phyloP scores from a whole-genome alignment of 2,113 vertebrate species.

The Gadus chalcogrammus region DNA sequence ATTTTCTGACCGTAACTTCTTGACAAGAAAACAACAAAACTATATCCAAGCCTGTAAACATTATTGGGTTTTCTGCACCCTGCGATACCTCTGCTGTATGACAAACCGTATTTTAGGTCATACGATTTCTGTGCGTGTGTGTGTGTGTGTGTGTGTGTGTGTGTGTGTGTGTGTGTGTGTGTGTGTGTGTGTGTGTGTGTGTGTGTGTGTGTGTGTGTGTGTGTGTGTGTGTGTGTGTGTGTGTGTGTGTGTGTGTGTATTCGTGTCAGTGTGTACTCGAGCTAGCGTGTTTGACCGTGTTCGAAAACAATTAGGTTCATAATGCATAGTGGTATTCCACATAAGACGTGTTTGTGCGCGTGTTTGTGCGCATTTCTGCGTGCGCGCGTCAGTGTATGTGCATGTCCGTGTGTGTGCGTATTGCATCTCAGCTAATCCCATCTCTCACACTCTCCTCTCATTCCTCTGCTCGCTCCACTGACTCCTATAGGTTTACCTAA shows the following conservation, averaged over 20 bases:
- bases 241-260: not conserved
- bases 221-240: conserved; percentile 1
- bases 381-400: not conserved
- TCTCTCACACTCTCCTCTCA: conserved; percentile 28
- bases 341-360: conserved; percentile 27
- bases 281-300: not conserved
- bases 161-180: no score
- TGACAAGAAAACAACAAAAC: no score
- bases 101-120: no score
- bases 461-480: conserved; percentile 51
- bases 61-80: no score
- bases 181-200: conserved; percentile 43
- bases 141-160: no score
- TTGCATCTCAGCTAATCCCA: not conserved
- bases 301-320: conserved; percentile 59
- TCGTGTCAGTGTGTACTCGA: conserved; percentile 21
- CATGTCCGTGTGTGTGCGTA: not conserved
- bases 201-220: conserved; percentile 39
- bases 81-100: no score
- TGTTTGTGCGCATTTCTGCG: not conserved
- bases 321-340: conserved; percentile 57
- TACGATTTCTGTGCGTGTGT: conserved; percentile 7
- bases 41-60: no score
- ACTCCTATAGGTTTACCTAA: conserved; percentile 71
- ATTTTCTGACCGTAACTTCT: no score